Base-by-base conservation (phyloP, 1,140 invertebrate genomes). In the Apis cerana region DNA sequence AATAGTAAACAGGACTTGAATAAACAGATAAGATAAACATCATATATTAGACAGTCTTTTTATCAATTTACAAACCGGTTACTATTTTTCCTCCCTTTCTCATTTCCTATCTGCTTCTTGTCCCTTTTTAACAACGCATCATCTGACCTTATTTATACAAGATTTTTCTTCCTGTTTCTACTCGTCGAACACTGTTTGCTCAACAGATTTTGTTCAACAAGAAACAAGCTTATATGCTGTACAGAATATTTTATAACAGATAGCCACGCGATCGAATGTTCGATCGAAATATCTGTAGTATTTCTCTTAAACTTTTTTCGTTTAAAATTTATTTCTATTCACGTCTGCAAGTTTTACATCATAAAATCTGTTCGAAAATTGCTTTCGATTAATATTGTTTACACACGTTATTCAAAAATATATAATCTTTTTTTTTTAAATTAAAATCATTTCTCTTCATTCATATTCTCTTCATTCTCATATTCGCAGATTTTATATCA, bases 1-100 rank as follows among this genome's bases (percentile, higher is more conserved):
- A 82, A 82, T 59, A 69, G 43, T 75, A 67, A 82, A 82, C 64
- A 76, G 72, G 80, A 52, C 43, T 82, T 59, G 62, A 69, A 82
- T 68, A 82, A 82, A 82, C 74, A 82, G 80, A 82, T 82, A 82
- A 82, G 80, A 82, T 82, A 82, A 76, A 82, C 74, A 76, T 72
- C 58, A 17, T 76, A 50, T 19, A 33, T 50, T 52, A 65, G 54
- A 67, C 54, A 15, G 33, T 56, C 79, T 67, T n/a, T 74, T 75
- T 82, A 82, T 82, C 74, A 54, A 59, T 62, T 75, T 67, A 82
- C 80, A 82, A 82, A 76, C 80, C 80, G 74, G 80, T 82, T 69
- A 82, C 80, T 75, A 82, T 82, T 69, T 82, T 68, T 82, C 17
- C 10, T 23, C 48, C 54, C 23, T 65, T n/a, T 17, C 43, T 43